Conservation (phyloP, 1,140 invertebrate species). For the Aphidius ervi region DNA sequence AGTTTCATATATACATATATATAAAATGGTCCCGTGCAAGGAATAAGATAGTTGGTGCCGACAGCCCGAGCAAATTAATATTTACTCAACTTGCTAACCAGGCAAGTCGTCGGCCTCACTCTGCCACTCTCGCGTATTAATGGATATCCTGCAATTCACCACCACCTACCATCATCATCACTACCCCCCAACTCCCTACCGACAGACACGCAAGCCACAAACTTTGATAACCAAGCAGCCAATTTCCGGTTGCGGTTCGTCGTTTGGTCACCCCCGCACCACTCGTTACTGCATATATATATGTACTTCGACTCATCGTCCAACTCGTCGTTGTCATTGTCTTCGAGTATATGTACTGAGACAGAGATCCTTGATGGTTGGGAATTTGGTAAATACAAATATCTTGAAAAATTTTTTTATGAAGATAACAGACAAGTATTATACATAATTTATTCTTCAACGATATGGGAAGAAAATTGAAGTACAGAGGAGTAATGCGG, state of each 20-base stretch:
- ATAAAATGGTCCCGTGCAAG: background rate
- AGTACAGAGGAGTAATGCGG: no score
- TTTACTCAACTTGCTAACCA: conserved; percentile 46
- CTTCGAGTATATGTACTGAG: background rate
- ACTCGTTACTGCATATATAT: conserved; percentile 26
- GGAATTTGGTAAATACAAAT: no score
- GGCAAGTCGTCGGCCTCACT: conserved; percentile 28
- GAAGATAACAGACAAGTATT: no score
- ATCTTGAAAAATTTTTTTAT: no score
- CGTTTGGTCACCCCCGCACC: conserved; percentile 40
- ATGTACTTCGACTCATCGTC: conserved; percentile 36
- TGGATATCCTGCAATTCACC: conserved; percentile 41
- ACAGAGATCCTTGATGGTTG: no score
- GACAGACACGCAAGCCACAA: conserved; percentile 52
- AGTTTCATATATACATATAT: background rate
- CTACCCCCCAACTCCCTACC: conserved; percentile 22
- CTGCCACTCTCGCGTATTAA: conserved; percentile 49
- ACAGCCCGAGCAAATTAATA: conserved; percentile 51
- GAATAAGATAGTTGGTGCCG: conserved; percentile 37
- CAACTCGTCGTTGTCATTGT: conserved; percentile 35
- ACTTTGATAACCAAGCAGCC: conserved; percentile 53
- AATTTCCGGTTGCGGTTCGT: conserved; percentile 53
- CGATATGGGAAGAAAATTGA: no score
- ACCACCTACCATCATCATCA: background rate
- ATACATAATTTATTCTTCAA: no score